Percentiles rank a stretch among this genome's conserved stretches.
These are phyloP conservation scores for Sebastes hubbsi DNA, from an alignment of 2,797 vertebrate genomes.

Conservation along the genomic window DNA sequence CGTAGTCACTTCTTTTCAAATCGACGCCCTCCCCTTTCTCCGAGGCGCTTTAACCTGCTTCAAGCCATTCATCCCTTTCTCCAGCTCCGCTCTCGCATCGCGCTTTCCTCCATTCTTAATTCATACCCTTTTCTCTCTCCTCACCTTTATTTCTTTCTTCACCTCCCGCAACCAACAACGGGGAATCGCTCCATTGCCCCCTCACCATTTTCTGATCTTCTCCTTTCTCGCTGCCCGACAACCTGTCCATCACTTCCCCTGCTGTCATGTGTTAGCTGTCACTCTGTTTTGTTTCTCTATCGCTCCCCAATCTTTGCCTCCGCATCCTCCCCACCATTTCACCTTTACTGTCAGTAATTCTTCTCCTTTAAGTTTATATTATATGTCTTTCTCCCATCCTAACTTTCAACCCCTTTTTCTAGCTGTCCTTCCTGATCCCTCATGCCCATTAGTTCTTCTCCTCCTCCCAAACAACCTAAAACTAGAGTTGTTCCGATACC, in stretches of 20 bases:
- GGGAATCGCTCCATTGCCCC: slow-evolving; percentile 14
- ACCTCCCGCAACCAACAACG: slow-evolving; percentile 11
- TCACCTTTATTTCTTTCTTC: neutral
- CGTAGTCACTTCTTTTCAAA: slow-evolving; percentile 11
- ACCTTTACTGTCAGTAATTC: slow-evolving; percentile 38
- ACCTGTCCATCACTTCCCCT: slow-evolving; percentile 31
- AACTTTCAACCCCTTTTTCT: neutral
- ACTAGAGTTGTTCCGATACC: neutral
- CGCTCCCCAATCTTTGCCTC: neutral
- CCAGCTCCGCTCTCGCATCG: neutral
- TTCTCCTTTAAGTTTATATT: neutral
- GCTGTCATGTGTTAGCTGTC: slow-evolving; percentile 33
- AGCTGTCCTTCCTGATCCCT: neutral
- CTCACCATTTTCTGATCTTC: neutral
- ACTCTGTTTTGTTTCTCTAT: slow-evolving; percentile 19
- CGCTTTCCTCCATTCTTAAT: slow-evolving; percentile 28
- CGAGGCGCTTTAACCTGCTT: neutral
- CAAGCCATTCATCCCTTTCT: slow-evolving; percentile 34
- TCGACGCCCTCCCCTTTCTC: slow-evolving; percentile 4
- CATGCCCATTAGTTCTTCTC: neutral
- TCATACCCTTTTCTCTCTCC: slow-evolving; percentile 8
- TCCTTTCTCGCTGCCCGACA: neutral
- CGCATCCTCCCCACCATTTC: neutral
- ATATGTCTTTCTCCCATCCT: neutral
- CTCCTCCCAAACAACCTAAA: neutral